phyloP scores from a whole-genome alignment of 2,797 vertebrate genomes.

The Acrossocheilus fasciatus region DNA sequence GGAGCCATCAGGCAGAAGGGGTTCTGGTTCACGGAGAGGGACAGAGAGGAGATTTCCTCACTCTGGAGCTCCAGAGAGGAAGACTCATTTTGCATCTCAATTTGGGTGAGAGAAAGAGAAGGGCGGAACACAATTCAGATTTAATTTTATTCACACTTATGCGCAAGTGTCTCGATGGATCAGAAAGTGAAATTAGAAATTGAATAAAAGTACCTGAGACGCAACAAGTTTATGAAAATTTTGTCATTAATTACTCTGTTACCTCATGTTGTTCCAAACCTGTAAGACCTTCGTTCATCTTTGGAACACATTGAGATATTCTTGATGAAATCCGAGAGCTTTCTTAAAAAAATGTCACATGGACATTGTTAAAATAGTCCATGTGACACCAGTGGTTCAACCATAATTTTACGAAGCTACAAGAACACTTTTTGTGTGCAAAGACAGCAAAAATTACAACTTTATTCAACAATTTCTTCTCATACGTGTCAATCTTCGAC shows the following conservation, averaged over 20 bases:
- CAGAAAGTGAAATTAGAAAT: slow-evolving; percentile 27
- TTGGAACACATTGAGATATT: not conserved
- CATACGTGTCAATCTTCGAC: too few relatives aligned
- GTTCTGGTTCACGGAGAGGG: slow-evolving; percentile 93
- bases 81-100: slow-evolving; percentile 88
- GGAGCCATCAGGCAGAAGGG: slow-evolving; percentile 91
- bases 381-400: too few relatives aligned
- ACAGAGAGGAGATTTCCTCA: slow-evolving; percentile 90
- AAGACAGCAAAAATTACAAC: too few relatives aligned
- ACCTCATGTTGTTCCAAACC: not conserved
- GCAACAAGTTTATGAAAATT: not conserved
- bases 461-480: too few relatives aligned
- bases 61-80: slow-evolving; percentile 89
- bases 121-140: slow-evolving; percentile 9
- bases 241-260: not conserved
- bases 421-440: too few relatives aligned
- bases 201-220: slow-evolving; percentile 18
- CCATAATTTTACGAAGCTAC: too few relatives aligned
- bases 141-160: slow-evolving; percentile 1
- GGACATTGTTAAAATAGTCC: too few relatives aligned
- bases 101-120: slow-evolving; percentile 77
- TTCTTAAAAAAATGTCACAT: too few relatives aligned
- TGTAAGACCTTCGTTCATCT: not conserved
- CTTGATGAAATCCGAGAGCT: too few relatives aligned
- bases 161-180: not conserved